Base-by-base conservation (phyloP, 2,113 vertebrate genomes). In the Pseudorasbora parva region DNA sequence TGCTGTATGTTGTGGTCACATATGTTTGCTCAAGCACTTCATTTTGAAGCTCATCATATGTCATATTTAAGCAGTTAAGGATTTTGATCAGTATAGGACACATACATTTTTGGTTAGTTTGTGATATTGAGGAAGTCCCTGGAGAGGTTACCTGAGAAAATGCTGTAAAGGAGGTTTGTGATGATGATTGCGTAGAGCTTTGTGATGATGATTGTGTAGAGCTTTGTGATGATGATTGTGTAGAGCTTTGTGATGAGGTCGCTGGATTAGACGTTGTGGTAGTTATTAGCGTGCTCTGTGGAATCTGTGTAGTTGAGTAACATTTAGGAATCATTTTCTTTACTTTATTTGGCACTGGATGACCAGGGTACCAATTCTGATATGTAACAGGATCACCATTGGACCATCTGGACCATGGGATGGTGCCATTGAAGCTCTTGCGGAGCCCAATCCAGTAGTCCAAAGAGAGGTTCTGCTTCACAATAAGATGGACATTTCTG, bases 331-430 rank as follows among this genome's bases (percentile, higher is more conserved):
- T 10, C 10, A 68, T 27, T 45, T 57, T 27, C 9, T 54, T 69
- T 7, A n/a, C 64, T 66, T 76, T 76, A 27, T 88, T 88, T 1
- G 80, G 72, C 15, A 87, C 10, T 1, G 94, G 93, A 69, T 82
- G 88, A 41, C 92, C 93, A 0, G 93, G 93, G 45, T 93, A 91
- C 94, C 94, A 95, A 88, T 95, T 94, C 84, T 95, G 94, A 86
- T 92, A 94, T 47, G 83, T 30, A 3, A 94, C 82, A 2, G 88
- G 91, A 17, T 92, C 90, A 12, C 85, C 89, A 1, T 94, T 84
- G 54, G 92, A 87, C 94, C 94, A 95, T 17, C 0, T 45, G 45
- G 90, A 85, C 93, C 93, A 94, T 2, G 47, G 5, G 5, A n/a
- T 8, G 10, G 30, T n/a, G 75, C 23, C 75, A 14, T 41, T 82